Base-by-base conservation (phyloP, 2,888 invertebrate species). In the Neoitamus cyanurus region DNA sequence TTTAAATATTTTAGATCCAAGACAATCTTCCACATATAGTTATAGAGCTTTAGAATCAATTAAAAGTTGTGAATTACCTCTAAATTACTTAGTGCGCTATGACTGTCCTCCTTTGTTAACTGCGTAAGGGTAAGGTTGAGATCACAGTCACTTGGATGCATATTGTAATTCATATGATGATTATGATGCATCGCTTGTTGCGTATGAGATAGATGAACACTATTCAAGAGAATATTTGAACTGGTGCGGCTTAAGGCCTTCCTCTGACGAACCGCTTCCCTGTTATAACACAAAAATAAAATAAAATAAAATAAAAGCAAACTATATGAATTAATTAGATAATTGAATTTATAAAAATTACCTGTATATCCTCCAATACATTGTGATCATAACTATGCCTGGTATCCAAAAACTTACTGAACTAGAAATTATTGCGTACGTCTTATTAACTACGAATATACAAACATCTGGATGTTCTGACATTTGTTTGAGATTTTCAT, bases 371-470 rank as follows among this genome's bases (percentile, higher is more conserved):
- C 95, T 93, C 92, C 94, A 96, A 92, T 97, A 97, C 95, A 97
- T 97, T 72, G 96, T 95, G 88, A 97, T 94, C 97, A 97, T 97
- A 36, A 97, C 97, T 84, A 97, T 90, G 87, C 97, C 97, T 4
- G 97, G 97, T 90, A 97, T 96, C 97, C 97, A 97, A 91, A 97
- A 97, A 37, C 97, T 97, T 48, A 97, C 95, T 87, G 96, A 96
- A 85, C 97, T 97, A 77, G 97, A 97, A 86, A 97, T 95, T 85
- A 97, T 93, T 7, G 97, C 97, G 89, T 97, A 97, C 42, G 96
- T 94, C 90, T 95, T 94, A 90, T 97, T 97, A 15, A 96, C 97
- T 89, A 96, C 95, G 90, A 97, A 97, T 46, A 93, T 94, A 90
- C 97, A 97, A 11, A 94, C 94, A 89, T 96, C 94, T 3, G 96